These are phyloP conservation scores for Enteromius treurensis DNA, from an alignment of 2,797 vertebrate genomes.

Conservation along the genomic window DNA sequence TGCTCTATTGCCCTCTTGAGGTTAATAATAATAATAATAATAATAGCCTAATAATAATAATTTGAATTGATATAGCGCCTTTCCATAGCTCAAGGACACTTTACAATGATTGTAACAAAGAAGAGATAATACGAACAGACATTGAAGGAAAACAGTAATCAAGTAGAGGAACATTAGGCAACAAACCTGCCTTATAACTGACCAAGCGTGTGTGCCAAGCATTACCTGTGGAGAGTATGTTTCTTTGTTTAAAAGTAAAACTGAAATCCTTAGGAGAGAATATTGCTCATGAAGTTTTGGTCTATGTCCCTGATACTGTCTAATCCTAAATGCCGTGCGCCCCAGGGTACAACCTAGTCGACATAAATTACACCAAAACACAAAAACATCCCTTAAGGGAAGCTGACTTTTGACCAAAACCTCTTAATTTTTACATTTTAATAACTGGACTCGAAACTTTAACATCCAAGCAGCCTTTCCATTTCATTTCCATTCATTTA, in stretches of 20 bases:
- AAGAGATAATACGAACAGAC: no score
- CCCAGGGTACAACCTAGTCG: not conserved
- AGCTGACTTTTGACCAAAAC: constrained; percentile 1
- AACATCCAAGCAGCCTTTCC: not conserved
- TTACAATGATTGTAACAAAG: no score
- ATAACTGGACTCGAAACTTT: not conserved
- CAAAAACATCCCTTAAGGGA: not conserved
- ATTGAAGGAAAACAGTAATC: no score
- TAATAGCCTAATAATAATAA: no score
- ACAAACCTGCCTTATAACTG: not conserved
- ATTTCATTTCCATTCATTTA: not conserved
- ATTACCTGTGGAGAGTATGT: not conserved
- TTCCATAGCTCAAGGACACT: no score
- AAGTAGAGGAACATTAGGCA: no score
- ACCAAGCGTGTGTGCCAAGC: not conserved
- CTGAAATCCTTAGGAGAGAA: not conserved
- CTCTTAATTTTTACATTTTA: not conserved
- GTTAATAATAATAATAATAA: not conserved
- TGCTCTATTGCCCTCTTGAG: constrained; percentile 15
- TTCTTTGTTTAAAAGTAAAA: not conserved
- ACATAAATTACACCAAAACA: not conserved
- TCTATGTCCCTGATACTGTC: not conserved
- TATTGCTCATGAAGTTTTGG: not conserved
- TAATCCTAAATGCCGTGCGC: not conserved
- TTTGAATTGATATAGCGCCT: no score